Base-by-base conservation (phyloP, 2,113 vertebrate genomes). In the Crotalus viridis region DNA sequence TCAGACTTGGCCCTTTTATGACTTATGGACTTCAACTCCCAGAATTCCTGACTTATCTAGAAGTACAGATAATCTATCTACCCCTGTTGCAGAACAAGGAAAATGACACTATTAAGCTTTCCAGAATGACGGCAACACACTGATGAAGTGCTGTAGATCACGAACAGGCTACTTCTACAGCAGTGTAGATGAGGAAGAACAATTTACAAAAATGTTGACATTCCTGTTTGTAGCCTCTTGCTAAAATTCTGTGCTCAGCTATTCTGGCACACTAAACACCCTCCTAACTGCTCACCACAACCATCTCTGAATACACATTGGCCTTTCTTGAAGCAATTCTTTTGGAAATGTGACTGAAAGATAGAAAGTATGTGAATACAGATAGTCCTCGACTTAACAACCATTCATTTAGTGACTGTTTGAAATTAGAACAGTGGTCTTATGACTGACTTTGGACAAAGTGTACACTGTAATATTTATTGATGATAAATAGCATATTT, bases 91-190 rank as follows among this genome's bases (percentile, higher is more conserved):
- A 64, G 93, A 94, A 95, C 48, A 59, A 52, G 59, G 88, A 88
- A 92, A 88, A 74, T 90, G 48, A 92, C 93, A 55, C 48, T 86
- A 88, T 91, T 93, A 19, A 26, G 86, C 59, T n/a, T 24, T 39
- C 19, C 22, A 39, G 46, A 92, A 26, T 74, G 59, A 15, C 89
- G 21, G 55, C 33, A 46, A 57, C 91, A 21, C 88, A 85, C 56
- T 91, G 93, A 93, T 95, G 94, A 91, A 46, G 91, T 93, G 39
- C 74, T 88, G 94, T 93, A 85, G 92, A 33, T 90, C 28, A 10
- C 56, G 5, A 24, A 87, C 33, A 51, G 87, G 1, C 89, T 92
- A 92, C 19, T 24, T 93, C 43, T 87, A 24, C 8, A 39, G 56
- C 51, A 87, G 56, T 88, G 85, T 93, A 22, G 21, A 92, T 90